A percentile compares a stretch with the other conserved stretches of the same genome.
Evolutionary conservation across 2,888 invertebrate species (phyloP).

Genomic region (Acanthoscelides obtectus): DNA sequence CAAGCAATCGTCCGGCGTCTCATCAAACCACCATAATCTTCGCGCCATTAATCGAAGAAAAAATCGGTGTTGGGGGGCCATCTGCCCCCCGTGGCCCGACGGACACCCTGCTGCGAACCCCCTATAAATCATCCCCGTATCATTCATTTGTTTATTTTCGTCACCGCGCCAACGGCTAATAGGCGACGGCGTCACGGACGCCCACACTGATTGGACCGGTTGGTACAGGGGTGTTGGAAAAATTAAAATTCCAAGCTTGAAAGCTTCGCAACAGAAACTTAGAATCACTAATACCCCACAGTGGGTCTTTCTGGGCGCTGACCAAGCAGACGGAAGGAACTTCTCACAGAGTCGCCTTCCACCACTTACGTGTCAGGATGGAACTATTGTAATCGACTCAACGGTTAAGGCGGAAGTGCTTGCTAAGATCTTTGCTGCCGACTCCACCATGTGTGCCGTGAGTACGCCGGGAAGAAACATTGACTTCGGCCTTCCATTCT

Average conservation of each 20-base stretch:
- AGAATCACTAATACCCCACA: too few species aligned
- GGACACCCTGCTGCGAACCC: slow-evolving; percentile 19
- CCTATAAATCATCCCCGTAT: slow-evolving; percentile 24
- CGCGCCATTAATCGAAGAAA: slow-evolving; percentile 9
- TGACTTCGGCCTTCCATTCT: too few species aligned
- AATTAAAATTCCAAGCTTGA: not conserved
- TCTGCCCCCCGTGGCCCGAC: slow-evolving; percentile 14
- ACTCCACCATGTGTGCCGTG: too few species aligned
- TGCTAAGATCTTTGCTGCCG: too few species aligned
- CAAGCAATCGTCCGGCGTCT: not conserved
- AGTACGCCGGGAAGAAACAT: too few species aligned
- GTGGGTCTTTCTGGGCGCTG: too few species aligned
- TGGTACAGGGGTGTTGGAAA: not conserved
- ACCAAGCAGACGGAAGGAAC: too few species aligned
- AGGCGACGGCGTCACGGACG: not conserved
- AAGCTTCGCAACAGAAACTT: too few species aligned
- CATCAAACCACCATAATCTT: not conserved
- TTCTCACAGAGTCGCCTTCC: too few species aligned
- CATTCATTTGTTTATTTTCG: slow-evolving; percentile 21
- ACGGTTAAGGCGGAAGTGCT: too few species aligned
- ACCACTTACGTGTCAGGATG: too few species aligned
- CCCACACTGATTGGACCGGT: not conserved
- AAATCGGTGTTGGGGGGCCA: not conserved
- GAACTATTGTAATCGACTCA: too few species aligned
- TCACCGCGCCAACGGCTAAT: slow-evolving; percentile 2